A percentile compares a stretch with the other conserved stretches of the same genome.
Evolutionary conservation across 23 tunicate genomes (phyloP).

Genomic region (Halocynthia aurantium): DNA sequence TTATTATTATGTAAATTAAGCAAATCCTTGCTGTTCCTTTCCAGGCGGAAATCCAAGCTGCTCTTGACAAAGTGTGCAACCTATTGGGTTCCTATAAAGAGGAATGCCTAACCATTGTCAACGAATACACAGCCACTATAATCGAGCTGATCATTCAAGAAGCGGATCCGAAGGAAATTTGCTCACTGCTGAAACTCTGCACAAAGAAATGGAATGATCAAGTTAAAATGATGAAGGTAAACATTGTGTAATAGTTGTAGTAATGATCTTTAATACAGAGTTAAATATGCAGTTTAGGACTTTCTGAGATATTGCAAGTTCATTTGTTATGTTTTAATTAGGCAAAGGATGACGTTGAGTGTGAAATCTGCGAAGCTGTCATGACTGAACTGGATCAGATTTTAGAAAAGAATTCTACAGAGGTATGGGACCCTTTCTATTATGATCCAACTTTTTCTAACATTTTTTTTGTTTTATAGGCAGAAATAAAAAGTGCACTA

Average conservation of each 20-base stretch:
- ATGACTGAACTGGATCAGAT: slow-evolving; percentile 35
- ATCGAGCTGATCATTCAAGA: slow-evolving; percentile 19
- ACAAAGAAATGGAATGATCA: background rate
- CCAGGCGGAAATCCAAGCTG: slow-evolving; percentile 5
- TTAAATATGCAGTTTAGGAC: background rate
- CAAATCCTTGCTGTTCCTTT: no score
- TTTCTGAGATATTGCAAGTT: background rate
- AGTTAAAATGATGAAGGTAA: no score
- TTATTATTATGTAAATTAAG: no score
- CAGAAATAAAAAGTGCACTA: slow-evolving; percentile 36
- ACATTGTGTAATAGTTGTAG: no score
- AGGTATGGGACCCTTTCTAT: slow-evolving; percentile 13
- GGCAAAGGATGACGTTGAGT: slow-evolving; percentile 4
- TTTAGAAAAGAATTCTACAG: slow-evolving; percentile 34
- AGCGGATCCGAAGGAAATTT: slow-evolving; percentile 34
- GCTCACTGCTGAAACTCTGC: slow-evolving; percentile 49
- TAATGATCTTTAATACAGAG: no score
- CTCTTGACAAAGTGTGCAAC: slow-evolving; percentile 27
- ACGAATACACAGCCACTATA: slow-evolving; percentile 33
- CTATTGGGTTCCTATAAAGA: slow-evolving; percentile 4
- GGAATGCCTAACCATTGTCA: slow-evolving; percentile 40
- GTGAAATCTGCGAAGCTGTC: slow-evolving; percentile 45
- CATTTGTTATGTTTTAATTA: background rate
- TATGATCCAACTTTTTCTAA: background rate
- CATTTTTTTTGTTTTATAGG: slow-evolving; percentile 9